These are phyloP conservation scores for Acrocephalus kingi DNA, from an alignment of 2,113 vertebrate genomes.

Conservation along the genomic window DNA sequence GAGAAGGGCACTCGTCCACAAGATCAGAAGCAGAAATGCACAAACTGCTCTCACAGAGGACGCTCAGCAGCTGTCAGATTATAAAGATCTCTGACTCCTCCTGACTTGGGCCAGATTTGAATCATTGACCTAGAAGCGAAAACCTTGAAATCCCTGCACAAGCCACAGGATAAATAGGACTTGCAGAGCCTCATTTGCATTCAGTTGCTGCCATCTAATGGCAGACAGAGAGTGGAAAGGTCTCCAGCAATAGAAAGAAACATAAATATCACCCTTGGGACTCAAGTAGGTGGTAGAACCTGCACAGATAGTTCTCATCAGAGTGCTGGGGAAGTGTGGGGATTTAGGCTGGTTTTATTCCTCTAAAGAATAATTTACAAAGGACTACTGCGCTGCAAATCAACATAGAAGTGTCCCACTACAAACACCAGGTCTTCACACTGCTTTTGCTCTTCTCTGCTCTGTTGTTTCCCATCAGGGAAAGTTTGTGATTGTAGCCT, in stretches of 20 bases:
- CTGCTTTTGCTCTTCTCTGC: background rate
- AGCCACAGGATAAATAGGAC: background rate
- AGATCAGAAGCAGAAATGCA: background rate
- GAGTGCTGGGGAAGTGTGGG: background rate
- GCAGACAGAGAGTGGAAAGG: background rate
- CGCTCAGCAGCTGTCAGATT: background rate
- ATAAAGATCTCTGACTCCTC: background rate
- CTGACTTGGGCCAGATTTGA: constrained; percentile 25
- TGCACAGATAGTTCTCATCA: background rate
- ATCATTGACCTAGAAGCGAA: constrained; percentile 33
- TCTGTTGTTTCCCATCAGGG: background rate
- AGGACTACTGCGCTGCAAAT: background rate
- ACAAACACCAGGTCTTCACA: background rate
- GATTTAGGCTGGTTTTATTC: background rate
- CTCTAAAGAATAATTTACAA: background rate
- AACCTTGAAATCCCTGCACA: constrained; percentile 10
- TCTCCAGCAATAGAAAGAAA: background rate
- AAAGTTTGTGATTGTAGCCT: background rate
- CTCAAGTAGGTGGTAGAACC: background rate
- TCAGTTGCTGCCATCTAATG: constrained; percentile 63
- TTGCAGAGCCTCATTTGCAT: background rate
- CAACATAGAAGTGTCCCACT: background rate
- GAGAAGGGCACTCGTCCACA: background rate
- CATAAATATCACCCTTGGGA: background rate
- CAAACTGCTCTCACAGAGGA: background rate